Evolutionary conservation across 2,113 vertebrate genomes (phyloP).

Genomic region (Podocnemis expansa): DNA sequence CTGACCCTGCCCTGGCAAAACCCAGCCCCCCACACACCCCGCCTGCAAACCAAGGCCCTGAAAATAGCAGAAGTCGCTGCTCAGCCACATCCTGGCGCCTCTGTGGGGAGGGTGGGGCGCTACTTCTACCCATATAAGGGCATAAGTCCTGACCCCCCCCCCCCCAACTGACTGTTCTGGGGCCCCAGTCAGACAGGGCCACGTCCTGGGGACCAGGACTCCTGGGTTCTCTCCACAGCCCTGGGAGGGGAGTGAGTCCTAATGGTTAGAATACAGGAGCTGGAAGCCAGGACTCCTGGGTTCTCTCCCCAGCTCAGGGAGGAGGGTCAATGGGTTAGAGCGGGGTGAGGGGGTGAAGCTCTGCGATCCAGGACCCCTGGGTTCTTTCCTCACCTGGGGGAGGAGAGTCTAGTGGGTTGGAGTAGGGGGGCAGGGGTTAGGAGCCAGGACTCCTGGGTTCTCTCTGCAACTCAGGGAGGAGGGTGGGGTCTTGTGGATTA

Average conservation of each 20-base stretch:
- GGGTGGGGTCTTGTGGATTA: not conserved
- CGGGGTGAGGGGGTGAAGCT: too few species aligned
- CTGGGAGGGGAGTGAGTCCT: too few species aligned
- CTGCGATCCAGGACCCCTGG: too few species aligned
- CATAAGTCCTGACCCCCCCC: not conserved
- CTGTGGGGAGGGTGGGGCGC: not conserved
- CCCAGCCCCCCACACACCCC: not conserved
- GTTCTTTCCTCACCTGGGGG: too few species aligned
- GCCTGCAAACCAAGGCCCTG: not conserved
- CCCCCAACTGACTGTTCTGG: not conserved
- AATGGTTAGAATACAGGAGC: not conserved
- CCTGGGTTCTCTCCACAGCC: too few species aligned
- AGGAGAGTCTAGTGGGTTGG: too few species aligned
- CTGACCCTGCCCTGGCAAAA: too few species aligned
- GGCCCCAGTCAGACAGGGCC: not conserved
- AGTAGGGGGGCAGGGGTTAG: too few species aligned
- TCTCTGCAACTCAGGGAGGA: too few species aligned
- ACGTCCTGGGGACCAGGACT: not conserved
- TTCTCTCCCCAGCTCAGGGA: not conserved
- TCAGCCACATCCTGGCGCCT: conserved; percentile 14
- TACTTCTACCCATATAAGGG: conserved; percentile 19
- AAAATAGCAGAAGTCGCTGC: not conserved
- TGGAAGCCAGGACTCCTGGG: too few species aligned
- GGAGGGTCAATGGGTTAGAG: not conserved
- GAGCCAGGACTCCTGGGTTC: not conserved